These are phyloP conservation scores for Actias luna DNA, from an alignment of 2,888 invertebrate species.

Conservation along the genomic window DNA sequence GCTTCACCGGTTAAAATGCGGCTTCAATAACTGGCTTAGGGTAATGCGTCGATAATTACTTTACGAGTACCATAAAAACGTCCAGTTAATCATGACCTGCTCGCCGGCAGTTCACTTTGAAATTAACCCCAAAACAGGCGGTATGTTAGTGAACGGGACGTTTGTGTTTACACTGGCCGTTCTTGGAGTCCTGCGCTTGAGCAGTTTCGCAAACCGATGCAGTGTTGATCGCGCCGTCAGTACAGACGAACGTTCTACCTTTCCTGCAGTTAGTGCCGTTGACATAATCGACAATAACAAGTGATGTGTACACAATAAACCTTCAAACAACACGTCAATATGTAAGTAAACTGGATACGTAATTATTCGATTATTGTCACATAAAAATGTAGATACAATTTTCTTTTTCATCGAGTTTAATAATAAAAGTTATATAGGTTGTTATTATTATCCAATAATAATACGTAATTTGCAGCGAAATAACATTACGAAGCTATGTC, in stretches of 20 bases:
- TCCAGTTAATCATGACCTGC: not conserved
- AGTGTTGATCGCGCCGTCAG: slow-evolving; percentile 37
- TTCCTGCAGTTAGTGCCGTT: slow-evolving; percentile 20
- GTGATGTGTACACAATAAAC: not conserved
- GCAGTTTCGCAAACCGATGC: slow-evolving; percentile 41
- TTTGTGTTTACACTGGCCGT: slow-evolving; percentile 22
- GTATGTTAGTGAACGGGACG: not conserved
- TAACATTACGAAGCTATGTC: too few relatives aligned
- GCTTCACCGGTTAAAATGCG: not conserved
- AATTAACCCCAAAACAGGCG: not conserved
- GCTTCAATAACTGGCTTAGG: slow-evolving; percentile 4
- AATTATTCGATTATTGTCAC: not conserved
- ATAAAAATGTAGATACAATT: too few relatives aligned
- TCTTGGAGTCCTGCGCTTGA: slow-evolving; percentile 35
- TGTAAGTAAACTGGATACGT: not conserved
- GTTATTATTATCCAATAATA: not conserved
- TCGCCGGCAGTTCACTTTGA: not conserved
- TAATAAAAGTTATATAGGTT: too few relatives aligned
- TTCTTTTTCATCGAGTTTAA: too few relatives aligned
- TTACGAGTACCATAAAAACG: slow-evolving; percentile 3
- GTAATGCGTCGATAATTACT: slow-evolving; percentile 20
- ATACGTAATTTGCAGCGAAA: too few relatives aligned
- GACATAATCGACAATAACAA: not conserved
- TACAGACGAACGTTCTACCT: slow-evolving; percentile 31
- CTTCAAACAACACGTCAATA: not conserved